Evolutionary conservation across 2,797 vertebrate species (phyloP).

Genomic region (Falco rusticolus): DNA sequence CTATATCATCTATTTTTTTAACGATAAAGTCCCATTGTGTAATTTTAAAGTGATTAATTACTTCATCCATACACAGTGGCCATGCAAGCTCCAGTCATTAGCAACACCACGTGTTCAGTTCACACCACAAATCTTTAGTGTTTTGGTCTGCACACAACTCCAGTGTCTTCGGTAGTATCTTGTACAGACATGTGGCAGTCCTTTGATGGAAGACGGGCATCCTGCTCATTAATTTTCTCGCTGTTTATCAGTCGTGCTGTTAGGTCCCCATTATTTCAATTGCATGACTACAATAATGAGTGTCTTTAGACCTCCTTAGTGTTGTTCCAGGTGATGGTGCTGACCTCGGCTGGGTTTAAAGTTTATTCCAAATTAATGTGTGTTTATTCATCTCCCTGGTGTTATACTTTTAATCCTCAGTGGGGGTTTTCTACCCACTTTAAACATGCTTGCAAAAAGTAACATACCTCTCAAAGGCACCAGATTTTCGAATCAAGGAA

Average conservation of each 20-base stretch:
- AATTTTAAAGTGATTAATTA: conserved; percentile 45
- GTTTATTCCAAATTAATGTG: not conserved
- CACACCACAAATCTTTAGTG: conserved; percentile 17
- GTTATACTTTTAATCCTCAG: not conserved
- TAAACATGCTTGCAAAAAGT: not conserved
- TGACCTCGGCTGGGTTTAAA: not conserved
- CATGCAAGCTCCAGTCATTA: conserved; percentile 16
- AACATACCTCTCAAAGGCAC: not conserved
- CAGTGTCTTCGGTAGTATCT: not conserved
- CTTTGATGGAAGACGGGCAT: conserved; percentile 6
- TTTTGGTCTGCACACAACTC: not conserved
- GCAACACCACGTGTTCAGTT: not conserved
- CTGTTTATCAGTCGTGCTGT: conserved; percentile 25
- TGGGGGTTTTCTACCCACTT: not conserved
- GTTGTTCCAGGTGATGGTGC: not conserved
- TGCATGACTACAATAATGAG: conserved; percentile 23
- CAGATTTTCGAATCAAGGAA: not conserved
- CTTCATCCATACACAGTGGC: not conserved
- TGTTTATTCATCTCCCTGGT: not conserved
- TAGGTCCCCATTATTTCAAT: conserved; percentile 18
- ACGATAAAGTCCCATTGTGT: not conserved
- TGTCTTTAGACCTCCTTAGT: conserved; percentile 15
- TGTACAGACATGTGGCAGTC: not conserved
- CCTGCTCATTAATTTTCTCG: conserved; percentile 35
- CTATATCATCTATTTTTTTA: not conserved